These are phyloP conservation scores for Colius striatus DNA, from an alignment of 2,113 vertebrate genomes.

Conservation along the genomic window DNA sequence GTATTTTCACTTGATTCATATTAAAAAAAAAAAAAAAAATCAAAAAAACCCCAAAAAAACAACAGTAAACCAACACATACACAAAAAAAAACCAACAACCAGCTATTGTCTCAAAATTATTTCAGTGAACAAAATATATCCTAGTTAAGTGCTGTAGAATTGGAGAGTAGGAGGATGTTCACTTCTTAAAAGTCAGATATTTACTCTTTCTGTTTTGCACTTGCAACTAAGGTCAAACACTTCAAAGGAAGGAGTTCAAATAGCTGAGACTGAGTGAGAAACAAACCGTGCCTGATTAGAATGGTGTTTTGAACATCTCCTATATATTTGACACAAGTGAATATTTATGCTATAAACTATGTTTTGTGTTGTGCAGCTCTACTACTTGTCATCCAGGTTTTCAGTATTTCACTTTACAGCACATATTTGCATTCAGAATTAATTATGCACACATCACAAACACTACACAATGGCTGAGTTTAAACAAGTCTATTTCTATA, in stretches of 20 bases:
- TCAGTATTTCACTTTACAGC: constrained; percentile 51
- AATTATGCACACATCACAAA: constrained; percentile 59
- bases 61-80: accelerated
- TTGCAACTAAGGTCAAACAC: constrained; percentile 25
- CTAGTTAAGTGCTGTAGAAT: not conserved
- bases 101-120: not conserved
- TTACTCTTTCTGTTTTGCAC: not conserved
- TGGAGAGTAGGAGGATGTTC: no score
- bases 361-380: constrained; percentile 57
- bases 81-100: no score
- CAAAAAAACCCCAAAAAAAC: no score
- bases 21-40: not conserved
- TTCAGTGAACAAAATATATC: not conserved
- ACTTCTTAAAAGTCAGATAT: not conserved
- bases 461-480: constrained; percentile 57
- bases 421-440: constrained; percentile 59
- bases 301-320: constrained; percentile 33
- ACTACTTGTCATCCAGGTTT: constrained; percentile 58
- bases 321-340: constrained; percentile 41
- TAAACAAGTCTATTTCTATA: constrained; percentile 63
- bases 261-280: constrained; percentile 12
- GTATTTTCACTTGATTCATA: not conserved
- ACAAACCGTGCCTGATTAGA: constrained; percentile 57
- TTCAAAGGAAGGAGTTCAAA: constrained; percentile 35
- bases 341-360: constrained; percentile 53